Conservation (phyloP, 2,888 invertebrate species). For the Andrena fulva region DNA sequence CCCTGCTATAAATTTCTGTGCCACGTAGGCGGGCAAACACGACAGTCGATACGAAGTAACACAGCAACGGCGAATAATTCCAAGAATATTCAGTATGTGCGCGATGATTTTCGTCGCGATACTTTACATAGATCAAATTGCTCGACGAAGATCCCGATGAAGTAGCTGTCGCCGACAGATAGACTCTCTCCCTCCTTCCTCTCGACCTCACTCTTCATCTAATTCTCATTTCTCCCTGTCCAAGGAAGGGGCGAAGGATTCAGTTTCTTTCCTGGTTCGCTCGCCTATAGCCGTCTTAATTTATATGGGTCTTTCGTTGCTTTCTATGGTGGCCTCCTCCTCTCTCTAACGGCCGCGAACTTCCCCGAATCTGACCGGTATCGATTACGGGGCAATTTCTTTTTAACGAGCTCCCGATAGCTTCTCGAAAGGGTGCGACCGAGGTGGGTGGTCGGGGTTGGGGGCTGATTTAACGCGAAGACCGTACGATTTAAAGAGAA, state of each 20-base stretch:
- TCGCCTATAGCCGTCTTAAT: constrained; percentile 56
- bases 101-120: constrained; percentile 23
- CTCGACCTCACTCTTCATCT: constrained; percentile 12
- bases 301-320: constrained; percentile 60
- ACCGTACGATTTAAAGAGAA: constrained; percentile 51
- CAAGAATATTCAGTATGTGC: constrained; percentile 5
- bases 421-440: constrained; percentile 63
- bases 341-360: constrained; percentile 13
- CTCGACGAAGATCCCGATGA: constrained; percentile 54
- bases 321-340: constrained; percentile 21
- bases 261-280: constrained; percentile 30
- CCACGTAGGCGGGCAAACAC: too few species aligned
- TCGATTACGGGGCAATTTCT: constrained; percentile 77
- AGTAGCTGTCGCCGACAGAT: constrained; percentile 65
- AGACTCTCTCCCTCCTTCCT: constrained; percentile 11
- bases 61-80: constrained; percentile 32
- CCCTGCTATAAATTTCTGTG: too few species aligned
- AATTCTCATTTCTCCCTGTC: constrained; percentile 48
- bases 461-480: constrained; percentile 68
- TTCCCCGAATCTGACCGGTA: constrained; percentile 58
- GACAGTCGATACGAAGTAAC: neutral
- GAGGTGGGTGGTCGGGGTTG: neutral
- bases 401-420: constrained; percentile 76
- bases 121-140: constrained; percentile 35
- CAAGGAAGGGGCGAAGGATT: constrained; percentile 16